Conservation (phyloP, 1,140 invertebrate genomes). For the Heliconius hewitsoni region DNA sequence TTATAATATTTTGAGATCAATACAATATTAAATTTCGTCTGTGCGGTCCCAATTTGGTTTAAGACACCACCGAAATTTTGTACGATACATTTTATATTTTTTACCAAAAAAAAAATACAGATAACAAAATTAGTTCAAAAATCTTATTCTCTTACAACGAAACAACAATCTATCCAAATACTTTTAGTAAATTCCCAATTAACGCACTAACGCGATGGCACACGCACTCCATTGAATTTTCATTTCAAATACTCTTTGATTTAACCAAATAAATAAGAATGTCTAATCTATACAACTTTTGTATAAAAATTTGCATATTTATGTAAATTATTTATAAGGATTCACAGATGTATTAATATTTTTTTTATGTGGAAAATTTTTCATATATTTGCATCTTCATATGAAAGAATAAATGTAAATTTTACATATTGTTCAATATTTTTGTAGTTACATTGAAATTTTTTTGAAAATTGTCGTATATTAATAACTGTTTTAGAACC, state of each 20-base stretch:
- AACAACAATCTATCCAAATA: constrained; percentile 27
- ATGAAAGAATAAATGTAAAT: too few relatives aligned
- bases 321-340: background rate
- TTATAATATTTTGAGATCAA: constrained; percentile 76
- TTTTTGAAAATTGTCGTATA: too few relatives aligned
- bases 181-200: constrained; percentile 24
- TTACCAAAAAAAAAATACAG: background rate
- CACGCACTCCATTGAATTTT: constrained; percentile 19
- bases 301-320: too few relatives aligned
- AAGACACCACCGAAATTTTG: constrained; percentile 21
- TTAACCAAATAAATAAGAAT: background rate
- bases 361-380: too few relatives aligned
- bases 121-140: background rate
- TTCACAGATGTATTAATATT: background rate
- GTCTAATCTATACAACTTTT: background rate
- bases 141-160: constrained; percentile 33
- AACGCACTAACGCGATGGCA: constrained; percentile 29
- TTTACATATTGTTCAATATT: too few relatives aligned
- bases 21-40: constrained; percentile 61
- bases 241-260: background rate
- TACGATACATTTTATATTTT: background rate
- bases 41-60: constrained; percentile 66
- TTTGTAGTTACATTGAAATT: too few relatives aligned
- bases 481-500: background rate
- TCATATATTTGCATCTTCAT: too few relatives aligned